phyloP scores from a whole-genome alignment of 2,888 invertebrate genomes.

The Rapana venosa region DNA sequence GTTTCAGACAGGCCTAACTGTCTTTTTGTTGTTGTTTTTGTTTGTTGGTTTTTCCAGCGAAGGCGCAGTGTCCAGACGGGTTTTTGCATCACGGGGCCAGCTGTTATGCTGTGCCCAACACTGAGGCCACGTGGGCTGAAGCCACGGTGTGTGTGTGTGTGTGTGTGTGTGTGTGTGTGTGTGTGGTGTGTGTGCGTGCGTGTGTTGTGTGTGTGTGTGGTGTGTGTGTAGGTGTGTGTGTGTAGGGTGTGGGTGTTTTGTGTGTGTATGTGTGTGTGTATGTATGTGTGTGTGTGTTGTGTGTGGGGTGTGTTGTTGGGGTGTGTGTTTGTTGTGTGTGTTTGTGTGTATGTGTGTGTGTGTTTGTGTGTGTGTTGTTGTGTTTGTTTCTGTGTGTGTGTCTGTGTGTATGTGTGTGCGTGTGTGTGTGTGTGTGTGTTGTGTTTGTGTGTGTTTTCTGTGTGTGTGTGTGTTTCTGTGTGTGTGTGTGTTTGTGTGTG shows the following conservation, averaged over 20 bases:
- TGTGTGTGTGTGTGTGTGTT: not conserved
- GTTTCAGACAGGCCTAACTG: too few species aligned
- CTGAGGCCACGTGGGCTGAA: conserved; percentile 34
- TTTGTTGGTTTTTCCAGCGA: not conserved
- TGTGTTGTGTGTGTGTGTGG: not conserved
- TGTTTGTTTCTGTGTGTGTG: too few species aligned
- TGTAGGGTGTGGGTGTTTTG: too few species aligned
- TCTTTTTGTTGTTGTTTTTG: too few species aligned
- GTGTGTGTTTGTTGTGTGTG: not conserved
- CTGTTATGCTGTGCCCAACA: conserved; percentile 36
- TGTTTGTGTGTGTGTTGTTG: not conserved
- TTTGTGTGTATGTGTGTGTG: not conserved
- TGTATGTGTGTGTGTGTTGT: not conserved
- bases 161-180: not conserved
- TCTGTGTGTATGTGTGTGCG: not conserved
- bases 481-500: too few species aligned
- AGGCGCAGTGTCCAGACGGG: conserved; percentile 33
- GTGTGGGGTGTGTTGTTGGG: not conserved
- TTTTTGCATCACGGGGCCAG: conserved; percentile 31
- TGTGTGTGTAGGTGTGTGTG: not conserved
- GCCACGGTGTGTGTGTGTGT: conserved; percentile 22
- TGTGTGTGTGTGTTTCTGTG: too few species aligned
- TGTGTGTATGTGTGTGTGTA: not conserved
- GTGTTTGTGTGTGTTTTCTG: not conserved
- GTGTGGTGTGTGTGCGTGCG: not conserved